These are phyloP conservation scores for Ameiurus melas DNA, from an alignment of 2,113 vertebrate species.

Conservation along the genomic window DNA sequence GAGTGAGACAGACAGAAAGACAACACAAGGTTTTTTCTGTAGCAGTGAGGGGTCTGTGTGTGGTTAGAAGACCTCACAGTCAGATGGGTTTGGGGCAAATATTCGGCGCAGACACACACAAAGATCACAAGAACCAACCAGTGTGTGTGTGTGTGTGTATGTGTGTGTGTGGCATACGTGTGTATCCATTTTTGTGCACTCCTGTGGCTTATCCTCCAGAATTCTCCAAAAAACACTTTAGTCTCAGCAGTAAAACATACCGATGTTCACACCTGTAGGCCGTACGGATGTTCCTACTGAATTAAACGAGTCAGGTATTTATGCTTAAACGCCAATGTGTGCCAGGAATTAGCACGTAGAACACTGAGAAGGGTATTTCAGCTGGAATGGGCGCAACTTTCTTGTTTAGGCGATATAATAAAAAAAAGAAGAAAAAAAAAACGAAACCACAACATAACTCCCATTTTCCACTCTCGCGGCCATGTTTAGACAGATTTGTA, in stretches of 20 bases:
- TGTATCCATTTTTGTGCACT: slow-evolving; percentile 51
- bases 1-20: slow-evolving; percentile 46
- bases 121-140: slow-evolving; percentile 57
- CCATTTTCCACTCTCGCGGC: slow-evolving; percentile 43
- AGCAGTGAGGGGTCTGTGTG: slow-evolving; percentile 42
- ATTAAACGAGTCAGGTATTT: slow-evolving; percentile 9
- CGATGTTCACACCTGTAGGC: background rate
- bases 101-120: slow-evolving; percentile 52
- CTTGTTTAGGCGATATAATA: slow-evolving; percentile 40
- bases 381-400: slow-evolving; percentile 28
- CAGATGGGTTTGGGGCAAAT: slow-evolving; percentile 52
- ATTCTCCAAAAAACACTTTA: slow-evolving; percentile 14
- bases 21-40: slow-evolving; percentile 43
- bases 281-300: slow-evolving; percentile 1
- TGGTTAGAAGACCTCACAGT: slow-evolving; percentile 63
- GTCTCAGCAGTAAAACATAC: slow-evolving; percentile 8
- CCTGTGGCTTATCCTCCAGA: slow-evolving; percentile 50
- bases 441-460: slow-evolving; percentile 47
- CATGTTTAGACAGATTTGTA: slow-evolving; percentile 47
- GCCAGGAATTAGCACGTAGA: background rate
- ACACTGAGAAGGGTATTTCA: slow-evolving; percentile 36
- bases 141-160: background rate
- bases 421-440: background rate
- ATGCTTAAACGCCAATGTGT: background rate
- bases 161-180: background rate